Conservation (phyloP, 1,140 invertebrate species). For the Nilaparvata lugens region DNA sequence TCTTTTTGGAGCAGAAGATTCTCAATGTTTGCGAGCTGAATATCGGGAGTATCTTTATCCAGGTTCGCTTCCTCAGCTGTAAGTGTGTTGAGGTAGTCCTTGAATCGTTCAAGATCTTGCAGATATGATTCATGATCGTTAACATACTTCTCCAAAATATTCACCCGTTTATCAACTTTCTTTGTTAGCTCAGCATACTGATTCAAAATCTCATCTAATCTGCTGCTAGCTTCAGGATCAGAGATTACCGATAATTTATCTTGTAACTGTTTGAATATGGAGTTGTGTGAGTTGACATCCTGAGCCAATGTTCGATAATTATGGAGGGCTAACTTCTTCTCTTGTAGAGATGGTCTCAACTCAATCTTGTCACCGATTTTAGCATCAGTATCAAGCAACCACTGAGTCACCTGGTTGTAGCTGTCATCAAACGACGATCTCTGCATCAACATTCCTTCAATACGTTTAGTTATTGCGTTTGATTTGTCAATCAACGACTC, state of each 20-base stretch:
- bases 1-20: conserved; percentile 60
- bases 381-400: conserved; percentile 62
- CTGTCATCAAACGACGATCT: conserved; percentile 86
- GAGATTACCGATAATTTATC: conserved; percentile 61
- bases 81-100: conserved; percentile 62
- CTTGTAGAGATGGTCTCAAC: conserved; percentile 62
- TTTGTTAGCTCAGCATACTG: conserved; percentile 57
- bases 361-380: conserved; percentile 57
- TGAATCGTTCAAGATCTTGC: conserved; percentile 61
- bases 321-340: conserved; percentile 78
- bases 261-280: conserved; percentile 64
- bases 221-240: conserved; percentile 62
- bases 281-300: conserved; percentile 72
- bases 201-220: conserved; percentile 55
- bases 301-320: conserved; percentile 63
- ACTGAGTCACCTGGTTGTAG: conserved; percentile 65
- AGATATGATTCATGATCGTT: conserved; percentile 73
- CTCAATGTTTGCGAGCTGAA: conserved; percentile 61
- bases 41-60: conserved; percentile 64
- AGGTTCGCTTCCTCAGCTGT: conserved; percentile 56
- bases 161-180: conserved; percentile 56
- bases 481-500: conserved; percentile 76
- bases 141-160: conserved; percentile 58
- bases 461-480: conserved; percentile 72
- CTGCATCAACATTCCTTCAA: conserved; percentile 77